These are phyloP conservation scores for Aplocera efformata DNA, from an alignment of 2,888 invertebrate genomes.

Conservation along the genomic window DNA sequence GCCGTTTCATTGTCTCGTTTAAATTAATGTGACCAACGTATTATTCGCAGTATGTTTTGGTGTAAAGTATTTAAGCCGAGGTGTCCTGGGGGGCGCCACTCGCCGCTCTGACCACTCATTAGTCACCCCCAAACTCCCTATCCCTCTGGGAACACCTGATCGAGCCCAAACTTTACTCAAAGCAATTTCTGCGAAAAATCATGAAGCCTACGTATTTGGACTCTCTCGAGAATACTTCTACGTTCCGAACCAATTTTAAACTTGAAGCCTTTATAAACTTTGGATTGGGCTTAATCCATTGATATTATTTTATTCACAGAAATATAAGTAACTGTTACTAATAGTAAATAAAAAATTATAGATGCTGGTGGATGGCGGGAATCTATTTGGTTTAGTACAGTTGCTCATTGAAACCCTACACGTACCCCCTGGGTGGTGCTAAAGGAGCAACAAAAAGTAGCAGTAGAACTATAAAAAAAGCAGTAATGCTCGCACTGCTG, in stretches of 20 bases:
- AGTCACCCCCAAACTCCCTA: conserved; percentile 41
- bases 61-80: conserved; percentile 39
- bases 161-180: conserved; percentile 39
- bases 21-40: conserved; percentile 13
- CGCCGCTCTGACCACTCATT: conserved; percentile 56
- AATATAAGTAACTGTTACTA: too few species aligned
- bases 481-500: too few species aligned
- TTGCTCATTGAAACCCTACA: too few species aligned
- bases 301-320: conserved; percentile 4
- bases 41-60: conserved; percentile 24
- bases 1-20: conserved; percentile 15
- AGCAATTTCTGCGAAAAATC: conserved; percentile 45
- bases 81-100: conserved; percentile 41
- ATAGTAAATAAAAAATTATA: too few species aligned
- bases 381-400: too few species aligned
- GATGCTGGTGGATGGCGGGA: too few species aligned
- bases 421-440: too few species aligned
- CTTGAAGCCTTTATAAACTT: conserved; percentile 16
- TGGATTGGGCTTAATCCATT: conserved; percentile 4
- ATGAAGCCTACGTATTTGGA: conserved; percentile 40
- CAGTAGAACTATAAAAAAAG: too few species aligned
- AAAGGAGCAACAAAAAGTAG: too few species aligned
- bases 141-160: conserved; percentile 46
- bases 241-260: conserved; percentile 27
- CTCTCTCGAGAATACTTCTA: conserved; percentile 17